Conservation (phyloP, 1,140 invertebrate genomes). For the Gonatopus flavifemur region DNA sequence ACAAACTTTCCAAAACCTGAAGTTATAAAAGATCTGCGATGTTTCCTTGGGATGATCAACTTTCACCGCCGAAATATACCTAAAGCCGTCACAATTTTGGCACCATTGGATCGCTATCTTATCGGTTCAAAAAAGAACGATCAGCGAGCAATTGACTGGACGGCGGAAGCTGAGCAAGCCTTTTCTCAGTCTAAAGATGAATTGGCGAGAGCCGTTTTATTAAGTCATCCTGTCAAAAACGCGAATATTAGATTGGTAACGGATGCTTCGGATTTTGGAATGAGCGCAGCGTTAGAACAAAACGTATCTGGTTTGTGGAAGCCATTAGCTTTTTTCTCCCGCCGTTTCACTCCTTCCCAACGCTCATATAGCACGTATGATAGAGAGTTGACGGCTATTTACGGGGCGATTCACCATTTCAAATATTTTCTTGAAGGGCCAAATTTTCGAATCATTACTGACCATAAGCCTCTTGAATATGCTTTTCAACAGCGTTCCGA, state of each 20-base stretch:
- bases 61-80: neutral
- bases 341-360: neutral
- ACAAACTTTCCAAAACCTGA: neutral
- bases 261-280: neutral
- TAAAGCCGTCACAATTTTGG: neutral
- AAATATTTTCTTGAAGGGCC: neutral
- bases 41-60: too few relatives aligned
- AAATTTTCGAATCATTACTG: neutral
- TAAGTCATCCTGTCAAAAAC: neutral
- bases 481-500: neutral
- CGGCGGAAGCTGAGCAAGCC: slow-evolving; percentile 5
- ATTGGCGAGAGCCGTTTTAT: neutral
- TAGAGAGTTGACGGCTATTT: too few relatives aligned
- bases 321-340: neutral
- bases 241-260: neutral
- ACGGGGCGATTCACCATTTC: neutral
- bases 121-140: slow-evolving; percentile 9
- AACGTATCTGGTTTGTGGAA: neutral
- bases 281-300: neutral
- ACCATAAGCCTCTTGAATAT: slow-evolving; percentile 3
- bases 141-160: slow-evolving; percentile 8
- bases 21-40: neutral
- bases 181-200: slow-evolving; percentile 28
- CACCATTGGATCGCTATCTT: neutral
- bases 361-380: neutral